Conservation (phyloP, 1,140 invertebrate genomes). For the Drosophila leontia region DNA sequence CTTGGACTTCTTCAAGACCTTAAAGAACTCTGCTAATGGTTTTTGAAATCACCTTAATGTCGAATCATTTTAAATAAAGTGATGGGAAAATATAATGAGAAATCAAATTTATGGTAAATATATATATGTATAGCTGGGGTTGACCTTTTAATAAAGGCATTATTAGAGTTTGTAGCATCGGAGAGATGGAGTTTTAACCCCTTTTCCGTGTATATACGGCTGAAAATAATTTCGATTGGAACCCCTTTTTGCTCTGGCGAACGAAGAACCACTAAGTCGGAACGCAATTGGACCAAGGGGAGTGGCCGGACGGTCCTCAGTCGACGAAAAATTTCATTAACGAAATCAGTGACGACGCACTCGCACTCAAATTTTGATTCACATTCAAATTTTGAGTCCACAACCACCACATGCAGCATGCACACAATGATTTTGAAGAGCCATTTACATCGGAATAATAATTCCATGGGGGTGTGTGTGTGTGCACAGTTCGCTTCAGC, state of each 20-base stretch:
- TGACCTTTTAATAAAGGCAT: constrained; percentile 14
- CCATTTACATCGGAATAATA: constrained; percentile 37
- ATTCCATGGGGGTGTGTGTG: constrained; percentile 35
- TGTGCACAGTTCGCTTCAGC: constrained; percentile 10
- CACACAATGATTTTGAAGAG: constrained; percentile 52
- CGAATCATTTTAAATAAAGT: neutral
- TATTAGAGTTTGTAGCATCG: neutral
- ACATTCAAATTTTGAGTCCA: constrained; percentile 24
- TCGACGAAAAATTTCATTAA: constrained; percentile 67
- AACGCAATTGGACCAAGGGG: constrained; percentile 49
- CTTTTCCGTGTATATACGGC: neutral
- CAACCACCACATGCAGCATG: constrained; percentile 24
- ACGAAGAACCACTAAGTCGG: constrained; percentile 20
- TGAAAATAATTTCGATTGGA: constrained; percentile 32
- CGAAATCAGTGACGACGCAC: constrained; percentile 51
- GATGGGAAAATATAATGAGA: neutral
- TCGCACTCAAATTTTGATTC: constrained; percentile 10
- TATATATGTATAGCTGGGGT: neutral
- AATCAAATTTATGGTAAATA: neutral
- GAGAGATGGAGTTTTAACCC: constrained; percentile 7
- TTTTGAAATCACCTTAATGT: neutral
- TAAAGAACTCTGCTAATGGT: neutral
- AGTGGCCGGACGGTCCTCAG: constrained; percentile 33
- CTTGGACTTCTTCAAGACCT: neutral
- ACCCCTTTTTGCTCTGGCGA: constrained; percentile 23